phyloP scores from a whole-genome alignment of 2,888 invertebrate genomes.

The Rhogogaster chlorosoma region DNA sequence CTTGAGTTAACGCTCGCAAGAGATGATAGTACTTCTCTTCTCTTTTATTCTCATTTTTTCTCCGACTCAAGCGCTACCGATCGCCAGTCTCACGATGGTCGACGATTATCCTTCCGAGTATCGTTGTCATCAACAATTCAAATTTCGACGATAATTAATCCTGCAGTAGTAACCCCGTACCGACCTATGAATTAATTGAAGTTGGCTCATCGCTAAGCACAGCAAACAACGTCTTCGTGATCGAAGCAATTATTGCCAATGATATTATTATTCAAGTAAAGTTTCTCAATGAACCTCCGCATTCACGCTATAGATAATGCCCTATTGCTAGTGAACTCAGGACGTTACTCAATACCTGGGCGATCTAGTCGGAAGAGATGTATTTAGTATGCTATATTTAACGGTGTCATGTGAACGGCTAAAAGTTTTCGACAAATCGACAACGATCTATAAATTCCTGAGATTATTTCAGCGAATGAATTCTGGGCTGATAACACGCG shows the following conservation, averaged over 20 bases:
- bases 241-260: conserved; percentile 61
- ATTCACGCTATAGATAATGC: conserved; percentile 58
- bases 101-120: neutral
- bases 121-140: conserved; percentile 35
- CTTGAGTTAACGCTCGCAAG: neutral
- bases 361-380: conserved; percentile 39
- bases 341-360: conserved; percentile 61
- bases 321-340: conserved; percentile 56
- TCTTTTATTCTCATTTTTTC: neutral
- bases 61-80: neutral
- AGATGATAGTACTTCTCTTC: neutral
- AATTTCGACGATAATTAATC: conserved; percentile 32
- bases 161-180: neutral
- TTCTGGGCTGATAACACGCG: neutral
- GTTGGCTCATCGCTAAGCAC: conserved; percentile 4
- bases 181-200: conserved; percentile 22
- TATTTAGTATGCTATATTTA: conserved; percentile 50
- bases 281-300: conserved; percentile 61
- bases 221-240: conserved; percentile 61
- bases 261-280: conserved; percentile 66
- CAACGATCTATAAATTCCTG: neutral
- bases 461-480: neutral
- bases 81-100: neutral
- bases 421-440: neutral
- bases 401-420: conserved; percentile 61